Base-by-base conservation (phyloP, 2,888 invertebrate species). In the Lymantria dispar region DNA sequence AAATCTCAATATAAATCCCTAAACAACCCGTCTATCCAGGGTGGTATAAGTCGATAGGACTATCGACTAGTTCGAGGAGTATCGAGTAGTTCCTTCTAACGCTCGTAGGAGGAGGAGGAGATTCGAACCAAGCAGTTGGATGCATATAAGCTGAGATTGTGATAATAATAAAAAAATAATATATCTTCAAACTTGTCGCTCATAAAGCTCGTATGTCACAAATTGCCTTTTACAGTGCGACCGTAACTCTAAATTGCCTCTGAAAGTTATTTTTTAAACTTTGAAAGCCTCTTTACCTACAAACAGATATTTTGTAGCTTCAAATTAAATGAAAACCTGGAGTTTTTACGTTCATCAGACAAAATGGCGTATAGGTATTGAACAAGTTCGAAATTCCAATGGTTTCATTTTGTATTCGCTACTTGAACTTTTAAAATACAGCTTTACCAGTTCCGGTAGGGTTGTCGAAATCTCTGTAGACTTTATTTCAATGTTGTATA, bases 231-330 rank as follows among this genome's bases (percentile, higher is more conserved):
- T 60, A 55, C 55, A 56, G 40, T 59, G 58, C 47, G 50, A 43
- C 52, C 50, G 54, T 60, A 64, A 55, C 60, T 59, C 47, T 56
- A 58, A 62, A 67, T 65, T 69, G 68, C 52, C 42, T 44, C 38
- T 47, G 47, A 59, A 65, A 57, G 56, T 68, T 66, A 60, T 70
- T 68, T 62, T 67, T 58, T 52, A 50, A 62, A 66, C 55, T 65
- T 63, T 49, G 22, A 48, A 61, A 64, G 50, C 55, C 51, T 51
- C 45, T 9, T 64, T 61, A 54, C 43, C 37, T 31, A 56, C 54
- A 62, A 63, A 65, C 63, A 56, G 56, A 56, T 59, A 59, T 65
- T 62, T 62, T 52, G 15, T 43, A 33, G 12, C 54, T 40, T 38
- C 38, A 63, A 60, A 56, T 64, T 48, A 56, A 64, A 64, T 53